phyloP scores from a whole-genome alignment of 2,113 vertebrate species.

The Tetraodon nigroviridis region DNA sequence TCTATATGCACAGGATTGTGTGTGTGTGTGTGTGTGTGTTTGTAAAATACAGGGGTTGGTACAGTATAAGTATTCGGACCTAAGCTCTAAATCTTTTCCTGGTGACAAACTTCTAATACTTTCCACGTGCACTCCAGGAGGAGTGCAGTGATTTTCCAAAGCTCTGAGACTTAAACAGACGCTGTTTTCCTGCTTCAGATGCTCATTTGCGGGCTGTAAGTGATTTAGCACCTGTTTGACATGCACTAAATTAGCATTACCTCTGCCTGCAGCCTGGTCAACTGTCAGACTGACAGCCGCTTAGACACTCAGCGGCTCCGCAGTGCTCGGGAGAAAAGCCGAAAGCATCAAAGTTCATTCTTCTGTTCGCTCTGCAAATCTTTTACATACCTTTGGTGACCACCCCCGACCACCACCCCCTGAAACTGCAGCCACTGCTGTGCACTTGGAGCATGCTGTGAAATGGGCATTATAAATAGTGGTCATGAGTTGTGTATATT shows the following conservation, averaged over 20 bases:
- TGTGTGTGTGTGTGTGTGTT: too few species aligned
- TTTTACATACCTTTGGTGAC: constrained; percentile 33
- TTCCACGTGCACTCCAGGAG: constrained; percentile 61
- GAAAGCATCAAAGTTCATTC: constrained; percentile 53
- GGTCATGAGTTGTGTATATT: constrained; percentile 79
- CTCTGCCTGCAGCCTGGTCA: constrained; percentile 28
- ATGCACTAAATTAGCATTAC: constrained; percentile 45
- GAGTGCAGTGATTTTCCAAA: constrained; percentile 43
- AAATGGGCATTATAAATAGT: constrained; percentile 81
- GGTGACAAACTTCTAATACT: constrained; percentile 73
- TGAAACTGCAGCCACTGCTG: constrained; percentile 17
- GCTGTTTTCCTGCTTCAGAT: constrained; percentile 26
- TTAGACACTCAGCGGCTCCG: constrained; percentile 6
- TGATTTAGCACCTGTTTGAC: constrained; percentile 62
- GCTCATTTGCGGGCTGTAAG: constrained; percentile 37
- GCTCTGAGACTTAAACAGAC: constrained; percentile 33
- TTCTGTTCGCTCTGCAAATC: constrained; percentile 44
- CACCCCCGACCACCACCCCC: not conserved
- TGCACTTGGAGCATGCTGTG: constrained; percentile 67
- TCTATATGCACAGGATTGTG: too few species aligned
- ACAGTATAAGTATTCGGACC: constrained; percentile 72
- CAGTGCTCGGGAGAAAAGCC: constrained; percentile 26
- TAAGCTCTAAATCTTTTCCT: constrained; percentile 67
- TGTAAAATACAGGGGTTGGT: constrained; percentile 61
- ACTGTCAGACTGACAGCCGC: constrained; percentile 18